phyloP scores from a whole-genome alignment of 1,140 invertebrate genomes.

The Drosophila pachea region DNA sequence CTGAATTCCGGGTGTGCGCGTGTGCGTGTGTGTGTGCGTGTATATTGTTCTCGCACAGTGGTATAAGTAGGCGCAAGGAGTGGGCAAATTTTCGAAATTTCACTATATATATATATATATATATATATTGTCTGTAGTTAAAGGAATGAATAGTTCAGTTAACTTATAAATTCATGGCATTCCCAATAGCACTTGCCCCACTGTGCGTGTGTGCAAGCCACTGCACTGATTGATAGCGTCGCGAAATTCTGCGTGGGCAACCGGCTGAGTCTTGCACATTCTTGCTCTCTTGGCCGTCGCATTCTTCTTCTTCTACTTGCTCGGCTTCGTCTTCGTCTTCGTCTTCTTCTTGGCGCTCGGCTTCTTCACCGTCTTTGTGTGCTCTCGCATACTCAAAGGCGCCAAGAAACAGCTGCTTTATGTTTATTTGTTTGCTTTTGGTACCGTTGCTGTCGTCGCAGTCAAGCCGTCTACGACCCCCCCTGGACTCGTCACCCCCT shows the following conservation, averaged over 20 bases:
- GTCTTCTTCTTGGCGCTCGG: background rate
- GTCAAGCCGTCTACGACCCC: constrained; percentile 25
- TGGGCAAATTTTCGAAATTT: too few species aligned
- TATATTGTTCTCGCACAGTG: constrained; percentile 7
- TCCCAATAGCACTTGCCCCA: background rate
- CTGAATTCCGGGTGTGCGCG: background rate
- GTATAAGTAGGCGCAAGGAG: background rate
- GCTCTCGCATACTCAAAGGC: constrained; percentile 28
- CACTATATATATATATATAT: background rate
- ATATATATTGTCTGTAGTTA: background rate
- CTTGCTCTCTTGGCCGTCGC: constrained; percentile 23
- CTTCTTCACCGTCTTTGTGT: background rate
- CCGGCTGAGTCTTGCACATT: constrained; percentile 46
- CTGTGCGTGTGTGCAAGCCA: constrained; percentile 30
- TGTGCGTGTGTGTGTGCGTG: background rate
- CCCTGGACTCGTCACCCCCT: constrained; percentile 10
- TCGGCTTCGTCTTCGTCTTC: background rate
- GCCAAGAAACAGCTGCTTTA: constrained; percentile 69
- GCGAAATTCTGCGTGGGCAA: constrained; percentile 33
- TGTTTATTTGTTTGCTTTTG: constrained; percentile 71
- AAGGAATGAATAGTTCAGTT: background rate
- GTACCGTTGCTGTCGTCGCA: constrained; percentile 18
- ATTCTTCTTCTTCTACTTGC: background rate
- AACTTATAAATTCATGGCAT: background rate
- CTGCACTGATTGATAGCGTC: constrained; percentile 40